phyloP scores from a whole-genome alignment of 1,140 invertebrate species.

The Pseudomyrmex concolor region DNA sequence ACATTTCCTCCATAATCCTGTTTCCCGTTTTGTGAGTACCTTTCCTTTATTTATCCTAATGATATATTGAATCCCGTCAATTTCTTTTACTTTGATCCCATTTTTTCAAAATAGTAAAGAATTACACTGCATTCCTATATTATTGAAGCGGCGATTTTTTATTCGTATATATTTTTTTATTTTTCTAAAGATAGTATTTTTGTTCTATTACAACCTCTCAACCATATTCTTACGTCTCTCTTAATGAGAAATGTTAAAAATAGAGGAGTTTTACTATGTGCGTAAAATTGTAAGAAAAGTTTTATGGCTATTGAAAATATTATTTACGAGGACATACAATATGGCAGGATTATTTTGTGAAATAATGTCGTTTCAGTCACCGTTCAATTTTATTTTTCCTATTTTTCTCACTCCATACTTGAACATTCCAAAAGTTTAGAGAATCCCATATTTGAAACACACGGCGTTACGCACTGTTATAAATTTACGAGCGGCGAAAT shows the following conservation, averaged over 20 bases:
- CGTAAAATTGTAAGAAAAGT: not conserved
- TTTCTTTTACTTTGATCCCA: no score
- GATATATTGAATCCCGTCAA: no score
- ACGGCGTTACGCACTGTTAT: constrained; percentile 9
- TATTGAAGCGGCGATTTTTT: not conserved
- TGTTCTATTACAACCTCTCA: not conserved
- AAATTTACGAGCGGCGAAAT: constrained; percentile 41
- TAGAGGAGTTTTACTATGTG: no score
- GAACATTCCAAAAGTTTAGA: constrained; percentile 33
- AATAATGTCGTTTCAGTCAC: constrained; percentile 19
- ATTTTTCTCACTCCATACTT: constrained; percentile 36
- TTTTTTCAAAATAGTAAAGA: not conserved
- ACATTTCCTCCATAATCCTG: not conserved
- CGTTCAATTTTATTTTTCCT: constrained; percentile 48
- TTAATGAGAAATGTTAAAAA: no score
- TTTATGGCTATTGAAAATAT: not conserved
- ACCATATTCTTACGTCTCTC: no score
- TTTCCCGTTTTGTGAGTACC: constrained; percentile 13
- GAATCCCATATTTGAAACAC: constrained; percentile 44
- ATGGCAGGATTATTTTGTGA: constrained; percentile 23
- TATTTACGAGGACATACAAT: not conserved
- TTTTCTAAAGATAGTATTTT: constrained; percentile 5
- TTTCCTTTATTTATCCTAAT: constrained; percentile 2
- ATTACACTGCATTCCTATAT: not conserved
- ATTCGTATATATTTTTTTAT: not conserved